Base-by-base conservation (phyloP, 2,888 invertebrate genomes). In the Eupithecia tripunctaria region DNA sequence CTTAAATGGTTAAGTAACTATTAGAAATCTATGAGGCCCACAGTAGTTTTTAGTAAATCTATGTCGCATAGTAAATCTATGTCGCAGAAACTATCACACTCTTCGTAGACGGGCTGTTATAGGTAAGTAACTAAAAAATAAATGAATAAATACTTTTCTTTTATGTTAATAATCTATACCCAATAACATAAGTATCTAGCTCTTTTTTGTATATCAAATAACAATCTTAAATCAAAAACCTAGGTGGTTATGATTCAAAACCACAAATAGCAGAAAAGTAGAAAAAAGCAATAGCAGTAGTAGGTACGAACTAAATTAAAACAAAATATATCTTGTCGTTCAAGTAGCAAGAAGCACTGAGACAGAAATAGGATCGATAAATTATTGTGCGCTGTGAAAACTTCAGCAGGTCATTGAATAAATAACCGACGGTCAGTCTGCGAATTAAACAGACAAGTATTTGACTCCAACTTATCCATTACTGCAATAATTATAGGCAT, bases 381-480 rank as follows among this genome's bases (percentile, higher is more conserved):
- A 83, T 82, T 84, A 82, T 79, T 41, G 74, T 75, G 70, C 41
- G 78, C 81, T 75, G 80, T 86, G 85, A 86, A 86, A 83, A 84
- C 80, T 84, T 86, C 84, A 84, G 81, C 82, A 72, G 65, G 71
- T 74, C 71, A 73, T 80, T 73, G 76, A 82, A 86, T 86, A 85
- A 85, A 86, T 85, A 84, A 82, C 75, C 29, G 72, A 64, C 62
- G 70, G 68, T 78, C 77, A 68, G 72, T 79, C 81, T 78, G 81
- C 73, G 81, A 84, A 81, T 82, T 80, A 85, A 85, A 86, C 84
- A 80, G 83, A 79, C 78, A 76, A 75, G 76, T 76, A 84, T 86
- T 84, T 82, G 83, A 72, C 69, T 67, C 69, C 69, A 71, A 64
- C n/a, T 51, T 38, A 51, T 69, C 63, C 67, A 38, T 47, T 68